A percentile compares a stretch with the other conserved stretches of the same genome.
Evolutionary conservation across 2,888 invertebrate genomes (phyloP).

Genomic region (Acronicta psi): DNA sequence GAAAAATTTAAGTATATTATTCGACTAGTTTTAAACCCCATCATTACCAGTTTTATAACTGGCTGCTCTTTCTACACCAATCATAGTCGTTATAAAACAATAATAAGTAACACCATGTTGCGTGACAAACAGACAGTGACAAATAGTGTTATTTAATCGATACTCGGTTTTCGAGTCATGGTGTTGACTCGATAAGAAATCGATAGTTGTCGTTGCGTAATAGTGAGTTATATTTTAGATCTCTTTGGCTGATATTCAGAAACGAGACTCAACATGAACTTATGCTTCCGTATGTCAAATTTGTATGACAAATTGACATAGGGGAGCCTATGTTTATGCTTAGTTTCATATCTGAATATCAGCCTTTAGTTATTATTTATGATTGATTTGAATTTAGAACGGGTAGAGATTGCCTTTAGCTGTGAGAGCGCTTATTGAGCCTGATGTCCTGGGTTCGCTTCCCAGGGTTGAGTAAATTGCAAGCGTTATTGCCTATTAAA

Average conservation of each 20-base stretch:
- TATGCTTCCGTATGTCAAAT: too few relatives aligned
- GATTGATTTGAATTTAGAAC: background rate
- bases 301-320: too few relatives aligned
- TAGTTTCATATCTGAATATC: too few relatives aligned
- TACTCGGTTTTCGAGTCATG: background rate
- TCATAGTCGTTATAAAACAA: conserved; percentile 15
- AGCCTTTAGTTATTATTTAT: conserved; percentile 4
- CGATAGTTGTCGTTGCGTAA: conserved; percentile 2
- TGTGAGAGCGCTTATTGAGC: too few relatives aligned
- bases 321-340: too few relatives aligned
- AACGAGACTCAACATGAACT: too few relatives aligned
- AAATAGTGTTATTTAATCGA: conserved; percentile 14
- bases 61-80: too few relatives aligned
- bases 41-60: background rate
- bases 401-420: background rate
- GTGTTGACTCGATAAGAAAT: background rate
- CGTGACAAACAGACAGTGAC: conserved; percentile 4
- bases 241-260: too few relatives aligned
- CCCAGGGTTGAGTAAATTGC: too few relatives aligned
- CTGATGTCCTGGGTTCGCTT: too few relatives aligned
- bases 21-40: background rate
- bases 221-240: background rate
- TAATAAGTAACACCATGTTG: conserved; percentile 4
- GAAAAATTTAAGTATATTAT: too few relatives aligned
- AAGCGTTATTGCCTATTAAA: too few relatives aligned